A percentile compares a stretch with the other conserved stretches of the same genome.
These are phyloP conservation scores for Mus spicilegus DNA, from an alignment of 2,113 vertebrate species.

Conservation along the genomic window DNA sequence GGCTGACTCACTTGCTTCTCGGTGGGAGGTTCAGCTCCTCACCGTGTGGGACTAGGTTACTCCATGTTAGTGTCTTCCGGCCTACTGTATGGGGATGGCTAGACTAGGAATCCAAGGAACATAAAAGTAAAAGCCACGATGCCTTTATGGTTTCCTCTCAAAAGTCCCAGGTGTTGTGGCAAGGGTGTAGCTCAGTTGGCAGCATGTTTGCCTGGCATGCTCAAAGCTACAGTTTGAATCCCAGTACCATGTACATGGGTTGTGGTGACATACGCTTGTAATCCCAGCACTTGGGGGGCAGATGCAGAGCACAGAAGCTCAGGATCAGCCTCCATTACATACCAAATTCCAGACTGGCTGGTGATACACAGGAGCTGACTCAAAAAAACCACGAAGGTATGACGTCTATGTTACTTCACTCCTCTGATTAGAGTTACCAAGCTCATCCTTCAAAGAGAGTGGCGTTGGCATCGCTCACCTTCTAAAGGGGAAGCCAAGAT, in stretches of 20 bases:
- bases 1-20: not conserved
- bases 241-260: not conserved
- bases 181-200: not conserved
- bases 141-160: not conserved
- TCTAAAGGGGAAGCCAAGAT: not conserved
- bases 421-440: not conserved
- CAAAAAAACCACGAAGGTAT: not conserved
- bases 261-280: not conserved
- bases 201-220: not conserved
- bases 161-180: not conserved
- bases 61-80: not conserved
- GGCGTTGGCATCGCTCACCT: not conserved
- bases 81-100: not conserved
- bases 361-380: not conserved
- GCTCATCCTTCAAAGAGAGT: not conserved
- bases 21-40: not conserved
- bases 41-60: accelerated
- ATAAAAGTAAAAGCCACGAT: not conserved
- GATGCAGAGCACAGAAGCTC: not conserved
- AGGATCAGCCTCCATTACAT: not conserved
- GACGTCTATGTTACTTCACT: not conserved
- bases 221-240: not conserved
- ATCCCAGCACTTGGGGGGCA: not conserved
- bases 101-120: not conserved
- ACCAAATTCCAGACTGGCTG: not conserved